phyloP scores from a whole-genome alignment of 1,140 invertebrate species.

The Metaphire vulgaris region DNA sequence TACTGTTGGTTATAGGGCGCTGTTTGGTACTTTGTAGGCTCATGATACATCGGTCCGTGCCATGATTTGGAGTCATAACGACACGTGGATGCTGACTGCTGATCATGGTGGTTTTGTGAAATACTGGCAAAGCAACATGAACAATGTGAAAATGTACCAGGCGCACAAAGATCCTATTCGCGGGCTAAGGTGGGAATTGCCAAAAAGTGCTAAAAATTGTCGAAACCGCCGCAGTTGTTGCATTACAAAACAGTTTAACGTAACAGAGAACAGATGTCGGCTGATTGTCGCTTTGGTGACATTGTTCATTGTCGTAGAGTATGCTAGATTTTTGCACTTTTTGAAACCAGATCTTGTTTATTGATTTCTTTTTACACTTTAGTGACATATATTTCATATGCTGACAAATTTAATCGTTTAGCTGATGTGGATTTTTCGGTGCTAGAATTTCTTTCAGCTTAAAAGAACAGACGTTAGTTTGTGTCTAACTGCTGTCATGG shows the following conservation, averaged over 20 bases:
- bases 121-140: slow-evolving; percentile 99
- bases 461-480: no score
- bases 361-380: no score
- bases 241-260: neutral
- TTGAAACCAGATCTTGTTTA: no score
- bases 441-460: no score
- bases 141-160: slow-evolving; percentile 99
- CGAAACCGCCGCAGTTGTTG: neutral
- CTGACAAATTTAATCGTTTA: no score
- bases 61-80: slow-evolving; percentile 99
- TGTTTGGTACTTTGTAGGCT: slow-evolving; percentile 62
- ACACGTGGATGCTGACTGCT: slow-evolving; percentile 99
- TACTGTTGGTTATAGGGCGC: no score
- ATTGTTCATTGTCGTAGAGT: neutral
- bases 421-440: no score
- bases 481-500: no score
- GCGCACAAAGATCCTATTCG: slow-evolving; percentile 99
- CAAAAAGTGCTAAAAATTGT: neutral
- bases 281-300: neutral
- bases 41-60: slow-evolving; percentile 94
- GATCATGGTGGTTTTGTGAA: slow-evolving; percentile 98
- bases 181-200: slow-evolving; percentile 75
- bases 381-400: no score
- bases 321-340: neutral
- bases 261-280: neutral